Percentiles rank a stretch among this genome's conserved stretches.
Evolutionary conservation across 2,797 vertebrate species (phyloP).

Genomic region (Chloroceryle inda): DNA sequence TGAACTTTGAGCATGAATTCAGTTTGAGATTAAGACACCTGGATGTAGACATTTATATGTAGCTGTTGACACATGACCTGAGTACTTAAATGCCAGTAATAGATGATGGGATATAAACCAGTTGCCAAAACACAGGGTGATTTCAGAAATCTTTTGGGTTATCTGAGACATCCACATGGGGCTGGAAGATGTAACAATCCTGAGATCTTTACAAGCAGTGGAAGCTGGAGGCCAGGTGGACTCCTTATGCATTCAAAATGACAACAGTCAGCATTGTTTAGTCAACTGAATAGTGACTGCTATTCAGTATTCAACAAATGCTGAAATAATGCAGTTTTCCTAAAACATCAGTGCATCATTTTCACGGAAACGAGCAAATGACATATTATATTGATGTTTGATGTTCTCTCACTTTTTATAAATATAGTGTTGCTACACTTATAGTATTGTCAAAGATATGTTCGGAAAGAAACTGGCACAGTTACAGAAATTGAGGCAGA

Average conservation of each 20-base stretch:
- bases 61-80: not conserved
- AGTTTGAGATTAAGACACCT: not conserved
- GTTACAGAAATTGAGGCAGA: not conserved
- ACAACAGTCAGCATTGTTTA: not conserved
- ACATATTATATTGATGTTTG: not conserved
- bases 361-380: not conserved
- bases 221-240: not conserved
- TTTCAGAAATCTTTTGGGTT: not conserved
- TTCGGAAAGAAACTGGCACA: not conserved
- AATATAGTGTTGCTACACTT: not conserved
- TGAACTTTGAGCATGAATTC: not conserved
- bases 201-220: not conserved
- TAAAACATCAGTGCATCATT: not conserved
- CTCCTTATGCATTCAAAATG: not conserved
- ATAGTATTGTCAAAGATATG: not conserved
- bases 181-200: not conserved
- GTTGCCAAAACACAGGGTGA: not conserved
- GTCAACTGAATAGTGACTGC: not conserved
- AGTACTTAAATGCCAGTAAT: not conserved
- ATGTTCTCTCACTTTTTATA: not conserved
- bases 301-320: not conserved
- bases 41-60: not conserved
- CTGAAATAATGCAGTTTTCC: not conserved
- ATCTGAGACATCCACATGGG: not conserved
- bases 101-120: not conserved